These are phyloP conservation scores for Tympanuchus pallidicinctus DNA, from an alignment of 2,113 vertebrate genomes.

Conservation along the genomic window DNA sequence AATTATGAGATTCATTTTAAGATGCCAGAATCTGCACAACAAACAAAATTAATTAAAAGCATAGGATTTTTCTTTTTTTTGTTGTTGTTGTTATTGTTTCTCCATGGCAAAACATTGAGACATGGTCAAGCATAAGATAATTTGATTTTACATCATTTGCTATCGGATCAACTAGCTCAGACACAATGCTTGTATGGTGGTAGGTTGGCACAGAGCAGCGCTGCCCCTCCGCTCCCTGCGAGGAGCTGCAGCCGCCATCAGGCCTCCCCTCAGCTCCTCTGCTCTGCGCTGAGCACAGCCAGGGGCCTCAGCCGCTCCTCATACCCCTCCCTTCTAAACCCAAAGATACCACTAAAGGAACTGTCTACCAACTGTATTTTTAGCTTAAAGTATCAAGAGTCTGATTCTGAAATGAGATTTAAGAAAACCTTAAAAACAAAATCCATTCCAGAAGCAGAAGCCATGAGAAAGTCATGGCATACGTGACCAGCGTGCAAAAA, in stretches of 20 bases:
- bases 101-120: accelerated
- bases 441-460: background rate
- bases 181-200: accelerated
- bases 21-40: background rate
- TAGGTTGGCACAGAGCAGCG: background rate
- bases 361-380: background rate
- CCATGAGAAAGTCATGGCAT: background rate
- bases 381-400: background rate
- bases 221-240: too few species aligned
- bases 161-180: background rate
- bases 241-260: too few species aligned
- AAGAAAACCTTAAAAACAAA: background rate
- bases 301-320: too few species aligned
- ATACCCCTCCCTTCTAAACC: too few species aligned
- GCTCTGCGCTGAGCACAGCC: too few species aligned
- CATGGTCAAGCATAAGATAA: background rate
- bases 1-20: accelerated
- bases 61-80: background rate
- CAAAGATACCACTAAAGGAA: accelerated
- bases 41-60: background rate
- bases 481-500: background rate
- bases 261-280: too few species aligned
- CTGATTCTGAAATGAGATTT: background rate
- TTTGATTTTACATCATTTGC: background rate
- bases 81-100: background rate